Conservation (phyloP, 2,797 vertebrate genomes). For the Varecia variegata region DNA sequence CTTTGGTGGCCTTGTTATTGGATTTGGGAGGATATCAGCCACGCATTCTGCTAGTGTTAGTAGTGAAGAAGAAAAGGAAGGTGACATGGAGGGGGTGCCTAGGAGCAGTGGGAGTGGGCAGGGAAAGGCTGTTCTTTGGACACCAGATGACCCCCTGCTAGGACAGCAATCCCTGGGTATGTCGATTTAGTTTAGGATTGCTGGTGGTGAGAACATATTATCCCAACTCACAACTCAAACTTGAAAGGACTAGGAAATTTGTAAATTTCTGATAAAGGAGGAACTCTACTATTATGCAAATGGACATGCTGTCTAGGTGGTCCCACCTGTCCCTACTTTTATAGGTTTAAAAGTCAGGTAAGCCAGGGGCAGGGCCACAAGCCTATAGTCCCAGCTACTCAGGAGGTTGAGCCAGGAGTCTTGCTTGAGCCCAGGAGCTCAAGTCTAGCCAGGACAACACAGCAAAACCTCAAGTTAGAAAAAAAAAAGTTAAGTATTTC, state of each 20-base stretch:
- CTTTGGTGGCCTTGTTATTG: background rate
- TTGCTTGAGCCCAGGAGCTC: background rate
- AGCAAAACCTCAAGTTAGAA: background rate
- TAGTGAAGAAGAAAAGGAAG: background rate
- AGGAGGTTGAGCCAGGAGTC: background rate
- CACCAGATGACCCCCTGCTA: background rate
- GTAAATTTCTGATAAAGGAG: background rate
- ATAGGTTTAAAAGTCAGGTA: background rate
- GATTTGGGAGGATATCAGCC: background rate
- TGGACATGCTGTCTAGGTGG: background rate
- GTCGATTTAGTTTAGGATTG: background rate
- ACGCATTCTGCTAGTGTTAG: background rate
- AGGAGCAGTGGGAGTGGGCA: background rate
- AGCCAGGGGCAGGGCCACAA: background rate
- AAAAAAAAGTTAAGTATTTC: background rate
- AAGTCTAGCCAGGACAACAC: background rate
- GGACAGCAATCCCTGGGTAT: background rate
- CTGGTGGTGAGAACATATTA: background rate
- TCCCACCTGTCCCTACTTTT: background rate
- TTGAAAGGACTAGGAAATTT: background rate
- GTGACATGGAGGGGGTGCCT: background rate
- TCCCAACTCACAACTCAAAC: background rate
- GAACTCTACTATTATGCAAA: background rate
- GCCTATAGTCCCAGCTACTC: background rate
- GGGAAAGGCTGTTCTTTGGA: background rate